These are phyloP conservation scores for Rhagonycha lutea DNA, from an alignment of 2,888 invertebrate genomes.

Conservation along the genomic window DNA sequence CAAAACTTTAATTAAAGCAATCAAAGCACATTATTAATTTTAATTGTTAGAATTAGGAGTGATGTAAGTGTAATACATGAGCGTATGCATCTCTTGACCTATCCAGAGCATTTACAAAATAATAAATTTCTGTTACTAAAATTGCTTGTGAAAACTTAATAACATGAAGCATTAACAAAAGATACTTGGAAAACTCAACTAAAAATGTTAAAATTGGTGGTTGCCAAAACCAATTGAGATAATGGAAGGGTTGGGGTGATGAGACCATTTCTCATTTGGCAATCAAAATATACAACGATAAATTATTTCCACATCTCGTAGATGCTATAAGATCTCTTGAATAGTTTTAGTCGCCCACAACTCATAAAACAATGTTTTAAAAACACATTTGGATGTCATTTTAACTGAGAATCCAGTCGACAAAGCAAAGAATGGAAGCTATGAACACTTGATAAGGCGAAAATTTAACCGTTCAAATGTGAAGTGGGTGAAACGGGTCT, in stretches of 20 bases:
- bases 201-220: neutral
- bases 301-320: neutral
- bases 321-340: conserved; percentile 7
- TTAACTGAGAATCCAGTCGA: conserved; percentile 9
- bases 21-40: neutral
- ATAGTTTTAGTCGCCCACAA: conserved; percentile 23
- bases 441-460: neutral
- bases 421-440: conserved; percentile 5
- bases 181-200: neutral
- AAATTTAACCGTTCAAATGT: conserved; percentile 18
- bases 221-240: neutral
- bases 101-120: neutral
- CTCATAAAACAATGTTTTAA: conserved; percentile 28
- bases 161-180: neutral
- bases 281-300: neutral
- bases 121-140: neutral
- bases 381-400: conserved; percentile 30
- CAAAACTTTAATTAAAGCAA: neutral
- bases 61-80: neutral
- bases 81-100: neutral
- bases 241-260: neutral
- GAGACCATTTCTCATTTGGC: neutral
- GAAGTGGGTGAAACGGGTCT: conserved; percentile 26
- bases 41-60: neutral
- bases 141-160: neutral